A percentile compares a stretch with the other conserved stretches of the same genome.
Conservation (phyloP, 2,888 invertebrate species). For the Macrophya alboannulata region DNA sequence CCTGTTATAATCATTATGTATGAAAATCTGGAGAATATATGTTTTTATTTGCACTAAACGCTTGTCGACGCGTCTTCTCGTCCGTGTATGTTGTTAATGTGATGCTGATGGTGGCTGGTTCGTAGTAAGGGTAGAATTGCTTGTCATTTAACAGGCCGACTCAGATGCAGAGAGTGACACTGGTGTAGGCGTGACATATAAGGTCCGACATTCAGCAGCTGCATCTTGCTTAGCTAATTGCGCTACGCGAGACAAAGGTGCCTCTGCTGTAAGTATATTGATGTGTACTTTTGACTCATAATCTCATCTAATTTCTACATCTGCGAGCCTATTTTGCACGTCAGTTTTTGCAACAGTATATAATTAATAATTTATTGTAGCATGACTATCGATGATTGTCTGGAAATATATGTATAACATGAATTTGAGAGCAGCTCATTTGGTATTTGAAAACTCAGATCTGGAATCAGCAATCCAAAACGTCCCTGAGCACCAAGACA, state of each 20-base stretch:
- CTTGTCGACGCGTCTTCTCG: background rate
- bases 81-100: slow-evolving; percentile 36
- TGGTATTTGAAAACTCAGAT: background rate
- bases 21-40: background rate
- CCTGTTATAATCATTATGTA: background rate
- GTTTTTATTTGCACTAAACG: slow-evolving; percentile 16
- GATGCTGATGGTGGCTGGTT: slow-evolving; percentile 53
- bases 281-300: slow-evolving; percentile 62
- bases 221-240: slow-evolving; percentile 79
- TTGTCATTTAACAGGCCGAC: slow-evolving; percentile 77
- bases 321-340: slow-evolving; percentile 57
- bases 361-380: slow-evolving; percentile 36
- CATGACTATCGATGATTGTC: background rate
- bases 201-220: slow-evolving; percentile 79
- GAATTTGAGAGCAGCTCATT: background rate
- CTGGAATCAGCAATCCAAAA: background rate
- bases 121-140: slow-evolving; percentile 78
- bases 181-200: slow-evolving; percentile 87
- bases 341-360: slow-evolving; percentile 60
- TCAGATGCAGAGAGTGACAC: slow-evolving; percentile 80
- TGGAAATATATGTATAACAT: background rate
- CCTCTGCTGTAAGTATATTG: slow-evolving; percentile 77
- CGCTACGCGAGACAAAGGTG: slow-evolving; percentile 77
- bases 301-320: background rate
- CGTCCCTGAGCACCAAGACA: background rate